Base-by-base conservation (phyloP, 2,888 invertebrate species). In the Ormyrus labotus region DNA sequence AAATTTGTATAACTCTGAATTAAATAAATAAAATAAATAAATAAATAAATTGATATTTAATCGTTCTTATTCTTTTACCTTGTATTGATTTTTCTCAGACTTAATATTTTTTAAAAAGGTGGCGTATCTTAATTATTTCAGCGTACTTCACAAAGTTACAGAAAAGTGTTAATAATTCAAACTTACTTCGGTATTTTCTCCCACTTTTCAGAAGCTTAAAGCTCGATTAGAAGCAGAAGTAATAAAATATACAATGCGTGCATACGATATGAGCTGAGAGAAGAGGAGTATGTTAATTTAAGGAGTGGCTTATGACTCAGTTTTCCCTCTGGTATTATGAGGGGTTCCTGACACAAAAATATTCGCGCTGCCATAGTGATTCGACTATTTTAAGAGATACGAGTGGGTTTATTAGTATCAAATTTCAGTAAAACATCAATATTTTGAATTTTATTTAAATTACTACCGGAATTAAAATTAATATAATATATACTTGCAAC, bases 241-340 rank as follows among this genome's bases (percentile, higher is more conserved):
- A 48, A 48, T 57, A 58, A 48, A 69, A 53, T 13, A n/a, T 9
- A 57, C 55, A 69, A 57, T 69, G 69, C 57, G 34, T n/a, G 58
- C 5, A 58, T 69, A 69, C n/a, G 47, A 69, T 57, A 64, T n/a
- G 48, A 64, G 48, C 64, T n/a, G 64, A 6, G 48, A 64, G 47
- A 63, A 63, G 10, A 63, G 60, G 5, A 6, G 34, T 60, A 63
- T 63, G 34, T 61, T 47, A 69, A 58, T 58, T 69, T 58, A 69
- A 69, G 69, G 69, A 5, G 47, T 58, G 69, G 69, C 69, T 69
- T 69, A 69, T 63, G 60, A 61, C 60, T 61, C 50, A 71, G 71
- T 71, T 71, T 58, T 71, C 61, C 71, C 60, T 11, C 7, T 19
- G 50, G 60, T 61, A 61, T 45, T 61, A 34, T 50, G 60, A 13